Evolutionary conservation across 2,888 invertebrate genomes (phyloP), one percentile per base, ranked within the genome.

Genomic region (Cephalotes varians): DNA sequence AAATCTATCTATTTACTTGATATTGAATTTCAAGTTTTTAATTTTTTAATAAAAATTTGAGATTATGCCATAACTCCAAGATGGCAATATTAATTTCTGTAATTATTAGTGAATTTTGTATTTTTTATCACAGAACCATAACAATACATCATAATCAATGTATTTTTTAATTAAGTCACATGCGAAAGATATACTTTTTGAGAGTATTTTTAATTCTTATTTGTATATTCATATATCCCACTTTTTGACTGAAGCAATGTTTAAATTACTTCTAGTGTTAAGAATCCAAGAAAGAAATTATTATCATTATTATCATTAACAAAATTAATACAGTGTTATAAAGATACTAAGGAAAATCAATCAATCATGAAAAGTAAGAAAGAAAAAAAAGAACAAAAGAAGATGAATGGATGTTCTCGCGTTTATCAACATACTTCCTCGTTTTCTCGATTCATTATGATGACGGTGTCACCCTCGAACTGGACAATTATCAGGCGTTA

Each of bases 391-490:
- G 3, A 25, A 15, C 15, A 9, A 34, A 60, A 28, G 44, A 72
- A 5, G 25, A 2, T 56, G 15, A 73, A 73, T 5, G 21, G 7
- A 73, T 10, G 47, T 1, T 64, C 25, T 49, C 37, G 15, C 28
- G 10, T 31, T 34, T 56, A 25, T 18, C 10, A 47, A 92, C 93
- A 91, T 89, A 94, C 94, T 92, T 94, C 93, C 81, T 94, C 94
- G 91, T 91, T 94, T 82, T 93, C 94, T 83, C 92, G 93, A 92
- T 93, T 94, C 94, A 94, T 94, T 74, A 87, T 92, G 67, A 62
- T 76, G 9, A 62, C 15, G 25, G 15, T 81, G 40, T 4, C 31
- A n/a, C 40, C 44, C 21, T 60, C 21, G 2, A 67, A 51, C 28
- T 56, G 60, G 28, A 73, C 28, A 21, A 67, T 60, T 54, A 40